Base-by-base conservation (phyloP, 2,797 vertebrate species). In the Pangasius djambal region DNA sequence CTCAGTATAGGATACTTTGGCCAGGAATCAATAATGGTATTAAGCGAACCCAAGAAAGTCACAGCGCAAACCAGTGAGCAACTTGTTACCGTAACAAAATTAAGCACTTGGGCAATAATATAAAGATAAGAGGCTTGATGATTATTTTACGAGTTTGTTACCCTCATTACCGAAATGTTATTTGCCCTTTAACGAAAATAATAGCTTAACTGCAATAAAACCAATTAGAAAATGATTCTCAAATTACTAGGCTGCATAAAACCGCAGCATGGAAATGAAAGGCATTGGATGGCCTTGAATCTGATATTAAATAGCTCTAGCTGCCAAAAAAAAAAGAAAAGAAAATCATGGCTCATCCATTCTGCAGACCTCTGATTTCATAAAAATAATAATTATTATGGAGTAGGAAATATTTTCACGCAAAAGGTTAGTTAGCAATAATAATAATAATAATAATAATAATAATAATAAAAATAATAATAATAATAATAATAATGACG, bases 111-210 rank as follows among this genome's bases (percentile, higher is more conserved):
- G 96, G 95, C 96, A 97, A 97, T 95, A 95, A 95, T 93, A 93
- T 90, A 95, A 93, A 96, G 95, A 95, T 96, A 94, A 97, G 95
- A 96, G 95, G 95, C 95, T 94, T 95, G 94, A 94, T 95, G 96
- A 98, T 96, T 96, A 94, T 96, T 96, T 95, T 93, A 93, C 95
- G 95, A 97, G 96, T 98, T 97, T 96, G 97, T 97, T 98, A 97
- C 96, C 97, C 97, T 97, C 97, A 98, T 98, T 97, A 97, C 91
- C 94, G 95, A 97, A 95, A 98, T 97, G 95, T 97, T 97, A 97
- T 96, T 95, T 96, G 96, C 94, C 96, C 95, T 95, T 97, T 97
- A 97, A 97, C 96, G 92, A 95, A 92, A 96, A 96, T 97, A 97
- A 98, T 97, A 87, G 86, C 77, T 31, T 69, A 96, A 97, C 97